Evolutionary conservation across 2,797 vertebrate species (phyloP), one percentile per base, ranked within the genome.

Genomic region (Chaenodraco wilsoni): DNA sequence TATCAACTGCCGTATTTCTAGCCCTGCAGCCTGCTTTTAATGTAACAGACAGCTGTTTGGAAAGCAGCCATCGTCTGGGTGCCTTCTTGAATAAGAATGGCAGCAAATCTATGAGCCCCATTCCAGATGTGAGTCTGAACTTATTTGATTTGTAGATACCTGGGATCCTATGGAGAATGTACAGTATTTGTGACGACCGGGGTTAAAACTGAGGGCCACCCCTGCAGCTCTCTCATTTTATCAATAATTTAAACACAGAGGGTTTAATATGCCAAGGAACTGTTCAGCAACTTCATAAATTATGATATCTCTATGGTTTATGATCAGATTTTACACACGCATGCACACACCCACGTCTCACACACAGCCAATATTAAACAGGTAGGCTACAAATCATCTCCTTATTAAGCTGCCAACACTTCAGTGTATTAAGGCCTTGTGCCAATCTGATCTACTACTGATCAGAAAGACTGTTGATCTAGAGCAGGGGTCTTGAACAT

Each of bases 21-120:
- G 76, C 85, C 82, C 88, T 83, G 83, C 73, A 75, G 90, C 83
- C 61, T 65, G 43, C 61, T 54, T 76, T 86, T 79, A 62, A 81
- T 65, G 43, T 84, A 76, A 71, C 66, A 87, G 74, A 77, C 88
- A 90, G 85, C 75, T 88, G 76, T 87, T 88, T 91, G 90, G 88
- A 90, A 65, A 23, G 58, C 55, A 54, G 84, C 89, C 85, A 91
- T 81, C 31, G 75, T 31, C 72, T 60, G 37, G 59, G 60, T 69
- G 45, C 77, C 67, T 74, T 76, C 61, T 79, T 85, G 58, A 79
- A 84, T 83, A 73, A 65, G 49, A 83, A 84, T 78, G 69, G 64
- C 54, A 79, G 44, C 49, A 67, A 69, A 54, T 76, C 69, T 90
- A 88, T 88, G 70, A 88, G 54, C 63, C 75, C 27, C 50, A 45